Evolutionary conservation across 2,113 vertebrate genomes (phyloP).

Genomic region (Phrynosoma blainvillii): DNA sequence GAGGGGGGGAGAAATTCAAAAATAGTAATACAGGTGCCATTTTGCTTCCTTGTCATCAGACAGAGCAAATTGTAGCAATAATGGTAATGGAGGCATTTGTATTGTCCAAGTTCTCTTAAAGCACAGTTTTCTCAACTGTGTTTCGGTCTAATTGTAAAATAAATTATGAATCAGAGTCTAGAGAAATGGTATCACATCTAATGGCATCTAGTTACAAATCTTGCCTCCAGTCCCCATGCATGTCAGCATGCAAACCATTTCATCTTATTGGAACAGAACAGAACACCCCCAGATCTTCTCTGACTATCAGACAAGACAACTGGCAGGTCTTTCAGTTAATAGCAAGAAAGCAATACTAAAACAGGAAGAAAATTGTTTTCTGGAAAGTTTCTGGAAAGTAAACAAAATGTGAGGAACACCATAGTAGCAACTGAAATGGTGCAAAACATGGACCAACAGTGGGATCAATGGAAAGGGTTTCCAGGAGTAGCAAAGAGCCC

Average conservation of each 20-base stretch:
- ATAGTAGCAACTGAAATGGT: constrained; percentile 9
- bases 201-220: constrained; percentile 26
- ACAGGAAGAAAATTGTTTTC: constrained; percentile 10
- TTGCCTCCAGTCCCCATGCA: constrained; percentile 8
- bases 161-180: constrained; percentile 41
- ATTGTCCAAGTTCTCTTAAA: constrained; percentile 33
- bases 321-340: background rate
- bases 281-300: constrained; percentile 26
- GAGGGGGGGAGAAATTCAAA: background rate
- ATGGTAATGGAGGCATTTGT: constrained; percentile 13
- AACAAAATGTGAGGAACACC: background rate
- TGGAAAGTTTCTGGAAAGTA: constrained; percentile 1
- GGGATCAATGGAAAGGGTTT: background rate
- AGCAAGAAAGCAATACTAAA: background rate
- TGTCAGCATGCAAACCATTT: constrained; percentile 30
- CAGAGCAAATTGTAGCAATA: constrained; percentile 35
- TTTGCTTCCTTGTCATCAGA: background rate
- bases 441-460: background rate
- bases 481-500: background rate
- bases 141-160: constrained; percentile 38
- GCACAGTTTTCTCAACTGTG: constrained; percentile 29
- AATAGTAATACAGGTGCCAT: background rate
- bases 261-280: constrained; percentile 14
- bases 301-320: background rate
- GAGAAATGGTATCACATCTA: constrained; percentile 39